Percentiles rank a stretch among this genome's conserved stretches.
Conservation (phyloP, 2,888 invertebrate species). For the Eupithecia insigniata region DNA sequence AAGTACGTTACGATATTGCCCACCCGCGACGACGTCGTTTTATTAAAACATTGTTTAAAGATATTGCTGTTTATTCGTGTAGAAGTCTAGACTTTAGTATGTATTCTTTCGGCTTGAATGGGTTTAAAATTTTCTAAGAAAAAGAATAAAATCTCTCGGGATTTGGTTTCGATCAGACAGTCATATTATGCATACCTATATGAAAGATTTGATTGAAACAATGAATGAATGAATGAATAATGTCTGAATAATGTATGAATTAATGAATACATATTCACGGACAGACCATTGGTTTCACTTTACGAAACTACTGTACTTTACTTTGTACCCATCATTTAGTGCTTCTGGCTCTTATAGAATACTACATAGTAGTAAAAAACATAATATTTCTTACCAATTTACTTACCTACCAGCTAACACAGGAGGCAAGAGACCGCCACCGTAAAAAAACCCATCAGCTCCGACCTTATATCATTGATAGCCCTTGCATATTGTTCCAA, state of each 20-base stretch:
- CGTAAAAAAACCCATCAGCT: not conserved
- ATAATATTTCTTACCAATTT: not conserved
- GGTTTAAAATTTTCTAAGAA: not conserved
- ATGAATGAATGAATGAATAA: too few species aligned
- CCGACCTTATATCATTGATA: not conserved
- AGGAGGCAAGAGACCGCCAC: not conserved
- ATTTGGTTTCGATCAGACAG: not conserved
- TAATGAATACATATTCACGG: too few species aligned
- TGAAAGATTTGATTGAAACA: too few species aligned
- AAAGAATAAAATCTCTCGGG: not conserved
- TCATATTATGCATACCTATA: not conserved
- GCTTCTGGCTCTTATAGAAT: not conserved
- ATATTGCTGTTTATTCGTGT: constrained; percentile 51
- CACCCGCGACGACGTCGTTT: constrained; percentile 40
- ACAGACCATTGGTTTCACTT: not conserved
- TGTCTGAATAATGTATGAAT: too few species aligned
- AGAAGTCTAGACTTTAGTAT: constrained; percentile 51
- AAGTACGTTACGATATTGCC: constrained; percentile 35
- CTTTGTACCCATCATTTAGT: not conserved
- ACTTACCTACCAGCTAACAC: not conserved
- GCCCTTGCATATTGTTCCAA: not conserved
- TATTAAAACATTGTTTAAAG: constrained; percentile 50
- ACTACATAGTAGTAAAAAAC: not conserved
- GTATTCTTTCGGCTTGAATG: constrained; percentile 21
- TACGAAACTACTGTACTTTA: too few species aligned